phyloP scores from a whole-genome alignment of 2,888 invertebrate species.

The Phragmatobia fuliginosa region DNA sequence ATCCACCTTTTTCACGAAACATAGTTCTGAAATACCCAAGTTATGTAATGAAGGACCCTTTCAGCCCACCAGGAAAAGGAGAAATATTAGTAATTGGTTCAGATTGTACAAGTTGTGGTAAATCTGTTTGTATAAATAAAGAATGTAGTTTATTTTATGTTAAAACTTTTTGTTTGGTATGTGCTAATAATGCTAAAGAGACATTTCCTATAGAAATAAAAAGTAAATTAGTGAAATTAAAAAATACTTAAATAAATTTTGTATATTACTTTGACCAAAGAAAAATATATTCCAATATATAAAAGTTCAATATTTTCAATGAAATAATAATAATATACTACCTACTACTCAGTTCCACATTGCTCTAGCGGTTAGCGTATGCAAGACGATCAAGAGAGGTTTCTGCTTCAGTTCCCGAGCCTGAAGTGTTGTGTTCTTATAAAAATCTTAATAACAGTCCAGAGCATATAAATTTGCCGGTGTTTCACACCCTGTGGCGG shows the following conservation, averaged over 20 bases:
- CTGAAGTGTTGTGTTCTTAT: no score
- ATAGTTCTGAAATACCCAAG: slow-evolving; percentile 90
- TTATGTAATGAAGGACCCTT: slow-evolving; percentile 95
- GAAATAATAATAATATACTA: neutral
- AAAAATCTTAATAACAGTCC: no score
- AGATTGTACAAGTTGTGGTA: slow-evolving; percentile 90
- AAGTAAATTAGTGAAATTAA: slow-evolving; percentile 84
- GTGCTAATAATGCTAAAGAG: slow-evolving; percentile 87
- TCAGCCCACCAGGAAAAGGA: slow-evolving; percentile 90
- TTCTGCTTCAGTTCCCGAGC: no score
- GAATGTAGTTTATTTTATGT: slow-evolving; percentile 93
- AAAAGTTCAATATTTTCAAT: neutral
- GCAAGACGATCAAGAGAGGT: no score
- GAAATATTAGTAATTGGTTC: slow-evolving; percentile 92
- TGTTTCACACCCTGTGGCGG: no score
- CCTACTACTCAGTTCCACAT: no score
- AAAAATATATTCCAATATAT: neutral
- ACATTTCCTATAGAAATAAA: slow-evolving; percentile 90
- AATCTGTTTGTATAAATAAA: slow-evolving; percentile 90
- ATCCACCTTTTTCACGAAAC: slow-evolving; percentile 91
- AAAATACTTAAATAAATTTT: slow-evolving; percentile 44
- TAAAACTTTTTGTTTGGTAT: slow-evolving; percentile 90
- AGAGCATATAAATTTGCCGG: no score
- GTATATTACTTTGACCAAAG: neutral
- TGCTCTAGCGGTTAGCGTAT: no score